Base-by-base conservation (phyloP, 2,888 invertebrate genomes). In the Morpho deidamia region DNA sequence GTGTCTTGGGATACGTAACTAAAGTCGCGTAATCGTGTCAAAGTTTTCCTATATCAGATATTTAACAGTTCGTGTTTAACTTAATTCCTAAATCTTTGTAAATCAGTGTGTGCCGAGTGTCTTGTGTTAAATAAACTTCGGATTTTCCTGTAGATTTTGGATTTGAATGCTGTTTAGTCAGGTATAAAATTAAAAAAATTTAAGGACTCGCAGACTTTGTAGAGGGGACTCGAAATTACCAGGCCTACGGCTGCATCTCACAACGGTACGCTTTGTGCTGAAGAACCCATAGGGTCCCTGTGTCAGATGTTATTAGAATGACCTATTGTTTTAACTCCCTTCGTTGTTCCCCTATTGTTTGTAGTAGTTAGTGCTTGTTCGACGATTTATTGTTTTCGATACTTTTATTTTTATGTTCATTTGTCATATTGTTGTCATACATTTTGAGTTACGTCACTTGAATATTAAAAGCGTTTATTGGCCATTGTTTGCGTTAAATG, bases 291-390 rank as follows among this genome's bases (percentile, higher is more conserved):
- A 72, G 70, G 69, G 73, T 71, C 74, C 73, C 79, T 71, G 73
- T 74, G 72, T 74, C 67, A 63, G 74, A 71, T 76, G 70, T 78
- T 80, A 70, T 75, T 78, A 78, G 76, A 79, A 78, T 76, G 54
- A 54, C 76, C 63, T 61, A 59, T 59, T 64, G 64, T 62, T 60
- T 50, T 53, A 44, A 62, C 63, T 62, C 64, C 63, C 68, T 66
- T 60, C 53, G 58, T 70, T 69, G 66, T 70, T 67, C 53, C 65
- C 69, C 66, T 23, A 70, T 74, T 72, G 74, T 78, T 70, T 64
- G 60, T 55, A 56, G 67, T 72, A 67, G 71, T 72, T 51, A 42
- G 54, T 54, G 59, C 60, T 58, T 58, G 64, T 55, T 66, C 64
- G 59, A 67, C 56, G 55, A 70, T 70, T 69, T 76, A 75, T 76